Evolutionary conservation across 2,888 invertebrate species (phyloP).

Genomic region (Lottia gigantea): DNA sequence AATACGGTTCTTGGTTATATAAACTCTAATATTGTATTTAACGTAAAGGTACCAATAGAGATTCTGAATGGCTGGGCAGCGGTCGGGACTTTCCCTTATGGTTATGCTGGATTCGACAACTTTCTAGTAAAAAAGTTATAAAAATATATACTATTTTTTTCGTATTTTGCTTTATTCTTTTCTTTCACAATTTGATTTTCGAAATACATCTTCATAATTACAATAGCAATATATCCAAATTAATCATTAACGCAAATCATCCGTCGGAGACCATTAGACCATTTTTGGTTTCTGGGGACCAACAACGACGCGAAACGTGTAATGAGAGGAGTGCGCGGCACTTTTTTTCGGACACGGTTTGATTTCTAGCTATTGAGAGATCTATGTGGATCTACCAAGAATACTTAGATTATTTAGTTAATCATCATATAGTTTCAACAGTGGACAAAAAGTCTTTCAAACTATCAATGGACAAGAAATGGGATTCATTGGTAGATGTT

Average conservation of each 20-base stretch:
- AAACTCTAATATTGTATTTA: neutral
- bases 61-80: neutral
- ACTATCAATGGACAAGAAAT: conserved; percentile 40
- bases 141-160: neutral
- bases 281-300: no score
- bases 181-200: no score
- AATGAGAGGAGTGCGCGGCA: no score
- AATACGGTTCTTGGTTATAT: neutral
- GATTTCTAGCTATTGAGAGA: no score
- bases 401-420: no score
- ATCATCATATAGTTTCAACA: conserved; percentile 37
- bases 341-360: no score
- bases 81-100: neutral
- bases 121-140: neutral
- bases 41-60: neutral
- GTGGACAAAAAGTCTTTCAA: conserved; percentile 33
- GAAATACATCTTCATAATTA: no score
- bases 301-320: no score
- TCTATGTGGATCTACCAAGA: no score
- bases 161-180: neutral
- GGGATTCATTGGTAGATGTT: conserved; percentile 30
- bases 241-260: no score
- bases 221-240: no score
- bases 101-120: neutral
- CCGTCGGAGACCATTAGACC: no score